Base-by-base conservation (phyloP, 1,140 invertebrate species). In the Anastrepha ludens region DNA sequence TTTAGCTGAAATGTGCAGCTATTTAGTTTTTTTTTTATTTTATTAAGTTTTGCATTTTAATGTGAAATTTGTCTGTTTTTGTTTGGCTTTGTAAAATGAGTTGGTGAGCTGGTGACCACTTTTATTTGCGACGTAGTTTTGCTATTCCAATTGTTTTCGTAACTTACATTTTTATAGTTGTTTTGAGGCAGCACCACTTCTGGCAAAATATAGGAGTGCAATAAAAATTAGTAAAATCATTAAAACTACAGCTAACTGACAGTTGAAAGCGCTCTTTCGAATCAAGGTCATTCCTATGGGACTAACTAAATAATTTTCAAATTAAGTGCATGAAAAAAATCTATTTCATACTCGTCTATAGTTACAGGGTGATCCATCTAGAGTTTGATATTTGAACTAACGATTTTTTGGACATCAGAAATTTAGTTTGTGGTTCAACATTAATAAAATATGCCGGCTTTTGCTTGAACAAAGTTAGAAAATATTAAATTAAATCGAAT, bases 1-100 rank as follows among this genome's bases (percentile, higher is more conserved):
- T 81, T 81, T 81, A 55, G 74, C 74, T 81, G 74, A 81, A 81
- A 81, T 29, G 44, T 78, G 74, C 74, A 55, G 15, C 29, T 81
- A 3, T 15, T 81, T 81, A 29, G 9, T 81, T 81, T n/a, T 15
- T 5, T 62, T 62, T 62, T 9, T 62, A 15, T 62, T 62, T 62
- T 81, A 44, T 81, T 81, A 50, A 81, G 44, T 55, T 74, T 44
- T 74, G 15, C 17, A 81, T 81, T 81, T 81, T 81, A 81, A 81
- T 81, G 47, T 9, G 74, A 81, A 58, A 67, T 29, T 55, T 81
- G 44, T 29, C n/a, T n/a, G n/a, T 6, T 81, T 81, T 58, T 58
- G 5, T 81, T 29, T 4, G 29, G 29, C 44, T 50, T 58, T 47
- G 70, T 74, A 67, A 67, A n/a, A n/a, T 41, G 64, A 67, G 64